phyloP scores from a whole-genome alignment of 2,888 invertebrate species.

The Cephus runcator region DNA sequence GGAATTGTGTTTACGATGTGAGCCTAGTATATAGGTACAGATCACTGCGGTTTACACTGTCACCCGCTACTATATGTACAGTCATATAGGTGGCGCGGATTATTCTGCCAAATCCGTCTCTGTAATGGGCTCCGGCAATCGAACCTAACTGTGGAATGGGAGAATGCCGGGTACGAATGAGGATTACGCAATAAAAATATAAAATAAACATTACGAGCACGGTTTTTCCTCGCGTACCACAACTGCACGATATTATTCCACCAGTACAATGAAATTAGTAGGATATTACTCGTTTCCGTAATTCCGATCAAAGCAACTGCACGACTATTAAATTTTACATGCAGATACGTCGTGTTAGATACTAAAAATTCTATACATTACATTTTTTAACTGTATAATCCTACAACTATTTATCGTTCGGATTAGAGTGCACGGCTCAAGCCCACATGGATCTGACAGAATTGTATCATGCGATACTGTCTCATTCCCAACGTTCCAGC shows the following conservation, averaged over 20 bases:
- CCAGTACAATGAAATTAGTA: background rate
- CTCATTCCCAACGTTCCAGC: background rate
- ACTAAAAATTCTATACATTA: background rate
- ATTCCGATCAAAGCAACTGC: background rate
- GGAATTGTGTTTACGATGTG: slow-evolving; percentile 30
- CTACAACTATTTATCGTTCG: background rate
- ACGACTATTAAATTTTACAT: background rate
- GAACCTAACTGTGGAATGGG: background rate
- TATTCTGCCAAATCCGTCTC: slow-evolving; percentile 8
- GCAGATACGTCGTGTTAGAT: background rate
- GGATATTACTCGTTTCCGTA: background rate
- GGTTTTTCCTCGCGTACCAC: background rate
- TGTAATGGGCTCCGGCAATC: background rate
- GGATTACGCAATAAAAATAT: background rate
- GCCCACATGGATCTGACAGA: background rate
- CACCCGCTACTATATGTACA: slow-evolving; percentile 8
- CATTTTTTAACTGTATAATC: background rate
- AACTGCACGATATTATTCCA: background rate
- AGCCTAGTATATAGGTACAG: slow-evolving; percentile 3
- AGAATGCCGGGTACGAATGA: background rate
- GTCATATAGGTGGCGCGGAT: background rate
- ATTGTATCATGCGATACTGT: background rate
- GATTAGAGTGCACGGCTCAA: background rate
- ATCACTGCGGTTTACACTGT: slow-evolving; percentile 24
- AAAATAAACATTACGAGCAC: background rate